Conservation (phyloP, 2,113 vertebrate genomes). For the Macaca fascicularis region DNA sequence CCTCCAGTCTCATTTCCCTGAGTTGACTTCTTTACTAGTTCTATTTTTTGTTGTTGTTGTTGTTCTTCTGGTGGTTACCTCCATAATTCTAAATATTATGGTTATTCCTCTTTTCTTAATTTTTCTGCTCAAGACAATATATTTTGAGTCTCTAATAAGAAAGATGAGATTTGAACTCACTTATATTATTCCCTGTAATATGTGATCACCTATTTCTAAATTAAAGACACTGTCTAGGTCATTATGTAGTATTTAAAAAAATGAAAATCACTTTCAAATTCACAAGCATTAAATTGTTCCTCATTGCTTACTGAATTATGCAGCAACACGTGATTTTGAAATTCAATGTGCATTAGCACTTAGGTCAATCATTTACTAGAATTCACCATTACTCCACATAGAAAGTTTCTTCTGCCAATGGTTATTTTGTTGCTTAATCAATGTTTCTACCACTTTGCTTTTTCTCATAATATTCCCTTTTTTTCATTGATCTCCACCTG, state of each 20-base stretch:
- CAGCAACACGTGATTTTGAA: neutral
- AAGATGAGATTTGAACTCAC: neutral
- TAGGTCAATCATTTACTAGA: neutral
- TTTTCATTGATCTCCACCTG: rapidly evolving
- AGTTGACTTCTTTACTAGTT: neutral
- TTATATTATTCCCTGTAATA: neutral
- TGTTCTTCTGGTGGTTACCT: neutral
- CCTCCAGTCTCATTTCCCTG: neutral
- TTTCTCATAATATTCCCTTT: neutral
- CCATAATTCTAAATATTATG: neutral
- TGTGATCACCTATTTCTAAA: neutral
- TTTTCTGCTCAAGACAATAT: neutral
- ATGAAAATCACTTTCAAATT: neutral
- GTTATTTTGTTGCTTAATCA: neutral
- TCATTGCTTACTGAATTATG: neutral
- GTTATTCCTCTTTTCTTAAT: neutral
- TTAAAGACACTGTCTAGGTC: neutral
- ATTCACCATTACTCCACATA: neutral
- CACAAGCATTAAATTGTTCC: neutral
- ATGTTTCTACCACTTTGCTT: neutral
- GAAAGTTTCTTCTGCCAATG: neutral
- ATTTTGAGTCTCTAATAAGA: neutral
- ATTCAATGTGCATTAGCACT: neutral
- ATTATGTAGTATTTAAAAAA: neutral
- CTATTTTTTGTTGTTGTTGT: neutral